A percentile compares a stretch with the other conserved stretches of the same genome.
Evolutionary conservation across 1,140 invertebrate genomes (phyloP).

Genomic region (Cecropterus lyciades): DNA sequence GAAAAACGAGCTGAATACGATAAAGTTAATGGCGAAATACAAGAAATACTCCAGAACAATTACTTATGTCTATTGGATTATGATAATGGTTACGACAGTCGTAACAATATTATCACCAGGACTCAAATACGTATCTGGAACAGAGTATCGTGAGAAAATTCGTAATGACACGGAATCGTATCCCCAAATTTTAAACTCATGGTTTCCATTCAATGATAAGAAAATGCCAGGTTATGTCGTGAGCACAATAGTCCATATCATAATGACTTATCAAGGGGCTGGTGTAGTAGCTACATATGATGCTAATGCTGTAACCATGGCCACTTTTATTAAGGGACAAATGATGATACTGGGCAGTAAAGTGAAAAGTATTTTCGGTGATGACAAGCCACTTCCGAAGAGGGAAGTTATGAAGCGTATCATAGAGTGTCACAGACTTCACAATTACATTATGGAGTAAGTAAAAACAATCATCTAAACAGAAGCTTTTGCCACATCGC

Average conservation of each 20-base stretch:
- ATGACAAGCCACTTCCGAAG: constrained; percentile 14
- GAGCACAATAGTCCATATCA: constrained; percentile 45
- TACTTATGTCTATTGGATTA: no score
- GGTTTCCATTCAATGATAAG: constrained; percentile 64
- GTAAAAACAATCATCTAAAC: constrained; percentile 6
- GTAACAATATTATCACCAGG: no score
- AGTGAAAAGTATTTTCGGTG: constrained; percentile 53
- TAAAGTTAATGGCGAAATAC: no score
- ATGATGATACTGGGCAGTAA: constrained; percentile 52
- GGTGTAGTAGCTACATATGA: constrained; percentile 58
- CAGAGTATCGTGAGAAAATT: no score
- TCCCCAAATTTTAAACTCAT: constrained; percentile 62
- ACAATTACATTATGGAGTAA: constrained; percentile 58
- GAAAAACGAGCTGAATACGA: no score
- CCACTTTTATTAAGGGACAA: constrained; percentile 52
- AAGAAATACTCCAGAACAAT: no score
- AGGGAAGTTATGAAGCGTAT: constrained; percentile 48
- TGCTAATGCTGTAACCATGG: constrained; percentile 52
- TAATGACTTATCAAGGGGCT: constrained; percentile 49
- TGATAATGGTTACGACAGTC: no score
- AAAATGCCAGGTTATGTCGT: constrained; percentile 56
- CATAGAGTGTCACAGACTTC: constrained; percentile 62
- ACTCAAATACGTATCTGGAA: no score
- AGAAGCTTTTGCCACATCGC: no score
- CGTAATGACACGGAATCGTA: no score